Evolutionary conservation across 2,113 vertebrate species (phyloP).

Genomic region (Paramisgurnus dabryanus): DNA sequence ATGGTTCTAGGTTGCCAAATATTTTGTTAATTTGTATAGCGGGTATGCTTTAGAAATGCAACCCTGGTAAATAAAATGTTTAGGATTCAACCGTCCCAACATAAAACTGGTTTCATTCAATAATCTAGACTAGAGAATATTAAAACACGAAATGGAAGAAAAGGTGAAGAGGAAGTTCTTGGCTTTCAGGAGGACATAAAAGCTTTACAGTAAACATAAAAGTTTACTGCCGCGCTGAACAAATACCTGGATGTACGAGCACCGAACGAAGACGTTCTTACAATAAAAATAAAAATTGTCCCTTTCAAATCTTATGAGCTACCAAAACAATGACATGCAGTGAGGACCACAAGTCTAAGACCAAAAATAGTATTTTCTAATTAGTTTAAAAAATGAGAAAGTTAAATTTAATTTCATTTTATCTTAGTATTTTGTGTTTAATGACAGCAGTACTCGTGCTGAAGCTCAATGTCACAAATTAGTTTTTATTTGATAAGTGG

Average conservation of each 20-base stretch:
- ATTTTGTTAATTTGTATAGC: too few relatives aligned
- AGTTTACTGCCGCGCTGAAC: neutral
- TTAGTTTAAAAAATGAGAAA: neutral
- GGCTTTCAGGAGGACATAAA: slow-evolving; percentile 13
- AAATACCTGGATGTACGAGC: neutral
- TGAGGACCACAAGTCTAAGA: neutral
- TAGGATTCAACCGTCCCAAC: neutral
- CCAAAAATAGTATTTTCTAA: neutral
- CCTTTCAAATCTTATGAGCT: slow-evolving; percentile 20
- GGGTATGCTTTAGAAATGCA: too few relatives aligned
- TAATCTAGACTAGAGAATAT: neutral
- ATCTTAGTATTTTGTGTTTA: neutral
- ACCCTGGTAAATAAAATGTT: neutral
- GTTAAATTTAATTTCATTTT: neutral
- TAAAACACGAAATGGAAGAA: slow-evolving; percentile 25
- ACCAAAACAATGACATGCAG: neutral
- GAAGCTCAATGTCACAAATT: neutral
- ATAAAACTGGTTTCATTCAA: neutral
- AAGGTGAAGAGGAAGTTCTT: slow-evolving; percentile 26
- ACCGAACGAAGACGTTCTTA: neutral
- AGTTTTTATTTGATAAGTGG: neutral
- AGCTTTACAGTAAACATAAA: neutral
- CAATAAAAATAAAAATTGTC: slow-evolving; percentile 14
- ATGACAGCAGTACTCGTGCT: neutral
- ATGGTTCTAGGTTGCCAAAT: too few relatives aligned